Conservation (phyloP, 2,888 invertebrate species). For the Pseudoips prasinana region DNA sequence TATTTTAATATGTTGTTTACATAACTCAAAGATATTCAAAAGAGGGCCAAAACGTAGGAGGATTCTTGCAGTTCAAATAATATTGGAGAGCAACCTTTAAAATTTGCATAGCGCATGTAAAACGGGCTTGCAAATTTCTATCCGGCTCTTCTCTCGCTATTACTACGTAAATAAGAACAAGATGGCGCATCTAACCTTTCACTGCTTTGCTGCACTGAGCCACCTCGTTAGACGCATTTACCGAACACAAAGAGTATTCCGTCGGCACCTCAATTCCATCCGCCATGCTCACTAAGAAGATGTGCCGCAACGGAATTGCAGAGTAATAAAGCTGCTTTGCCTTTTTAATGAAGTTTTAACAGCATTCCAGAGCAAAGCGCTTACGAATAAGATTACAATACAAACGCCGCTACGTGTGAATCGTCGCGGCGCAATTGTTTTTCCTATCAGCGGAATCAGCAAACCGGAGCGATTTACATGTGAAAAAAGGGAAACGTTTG, state of each 20-base stretch:
- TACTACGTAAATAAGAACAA: slow-evolving; percentile 37
- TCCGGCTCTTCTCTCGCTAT: slow-evolving; percentile 16
- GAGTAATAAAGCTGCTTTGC: slow-evolving; percentile 36
- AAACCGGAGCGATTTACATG: slow-evolving; percentile 27
- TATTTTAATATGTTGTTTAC: too few species aligned
- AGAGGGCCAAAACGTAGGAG: too few species aligned
- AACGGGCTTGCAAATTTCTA: slow-evolving; percentile 32
- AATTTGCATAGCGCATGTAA: too few species aligned
- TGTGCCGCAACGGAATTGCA: slow-evolving; percentile 43
- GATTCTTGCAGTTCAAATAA: too few species aligned
- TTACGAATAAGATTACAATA: slow-evolving; percentile 39
- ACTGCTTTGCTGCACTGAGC: slow-evolving; percentile 21
- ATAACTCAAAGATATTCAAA: too few species aligned
- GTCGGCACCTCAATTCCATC: slow-evolving; percentile 33
- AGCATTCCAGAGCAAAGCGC: slow-evolving; percentile 14
- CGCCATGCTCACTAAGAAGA: slow-evolving; percentile 32
- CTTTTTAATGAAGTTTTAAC: slow-evolving; percentile 54
- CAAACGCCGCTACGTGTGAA: slow-evolving; percentile 27
- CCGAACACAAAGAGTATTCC: slow-evolving; percentile 41
- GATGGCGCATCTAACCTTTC: slow-evolving; percentile 33
- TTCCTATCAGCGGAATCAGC: slow-evolving; percentile 19
- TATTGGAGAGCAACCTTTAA: too few species aligned
- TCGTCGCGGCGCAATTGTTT: slow-evolving; percentile 25
- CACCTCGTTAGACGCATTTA: slow-evolving; percentile 44
- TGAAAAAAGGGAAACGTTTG: slow-evolving; percentile 21